Base-by-base conservation (phyloP, 2,888 invertebrate genomes). In the Athrips mouffetella region DNA sequence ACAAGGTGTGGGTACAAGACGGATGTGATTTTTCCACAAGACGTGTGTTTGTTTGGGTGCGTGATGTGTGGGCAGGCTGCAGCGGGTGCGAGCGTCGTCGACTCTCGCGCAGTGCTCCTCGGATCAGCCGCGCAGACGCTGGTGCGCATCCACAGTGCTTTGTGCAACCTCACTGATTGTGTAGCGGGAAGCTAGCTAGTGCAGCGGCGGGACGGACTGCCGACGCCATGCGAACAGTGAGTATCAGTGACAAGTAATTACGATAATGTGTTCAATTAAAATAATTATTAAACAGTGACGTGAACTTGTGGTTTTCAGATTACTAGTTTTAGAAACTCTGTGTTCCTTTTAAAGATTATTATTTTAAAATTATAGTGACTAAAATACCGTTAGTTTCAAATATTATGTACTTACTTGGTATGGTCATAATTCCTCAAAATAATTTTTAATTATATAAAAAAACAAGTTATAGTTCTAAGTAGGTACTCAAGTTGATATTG, bases 161-260 rank as follows among this genome's bases (percentile, higher is more conserved):
- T 54, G 44, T 44, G 44, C 21, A 44, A 10, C 42, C 4, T 6
- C 4, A 16, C 41, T 51, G 45, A 52, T 53, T 49, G 47, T 47
- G 48, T 47, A 55, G 42, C 47, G 48, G 51, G 52, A n/a, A n/a
- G n/a, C n/a, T n/a, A n/a, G n/a, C 49, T 52, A 60, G 66, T 69
- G 65, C 45, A 33, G 48, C 48, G 49, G 58, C 61, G 59, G 62
- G 55, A 47, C 58, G 62, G 60, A 69, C 62, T 61, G 60, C 64
- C 65, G 67, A 67, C 80, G 82, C 57, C 60, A 85, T 86, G 83
- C 80, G 77, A 67, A 67, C 67, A 70, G 86, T 86, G 72, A 81
- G 86, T 87, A 79, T 60, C 53, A 58, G 79, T 80, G 80, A 49
- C 58, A 62, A 48, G 29, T 37, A 44, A 11, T 33, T 37, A 21